Evolutionary conservation across 2,797 vertebrate species (phyloP).

Genomic region (Tadarida brasiliensis): DNA sequence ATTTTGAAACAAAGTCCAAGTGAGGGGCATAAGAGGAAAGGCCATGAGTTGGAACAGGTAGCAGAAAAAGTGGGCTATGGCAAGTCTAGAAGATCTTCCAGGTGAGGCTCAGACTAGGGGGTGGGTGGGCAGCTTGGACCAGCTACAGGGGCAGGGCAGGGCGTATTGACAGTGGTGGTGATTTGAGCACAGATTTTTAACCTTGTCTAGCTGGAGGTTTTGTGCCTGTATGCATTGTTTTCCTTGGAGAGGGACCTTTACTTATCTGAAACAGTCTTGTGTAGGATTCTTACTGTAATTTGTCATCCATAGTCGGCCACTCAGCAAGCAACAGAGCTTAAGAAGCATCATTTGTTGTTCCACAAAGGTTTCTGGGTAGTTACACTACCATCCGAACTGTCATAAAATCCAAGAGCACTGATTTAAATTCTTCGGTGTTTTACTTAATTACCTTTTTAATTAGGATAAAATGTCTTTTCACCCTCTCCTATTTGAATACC

Average conservation of each 20-base stretch:
- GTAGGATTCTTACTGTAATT: constrained; percentile 31
- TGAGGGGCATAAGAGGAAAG: neutral
- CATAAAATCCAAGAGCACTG: constrained; percentile 77
- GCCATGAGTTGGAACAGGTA: neutral
- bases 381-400: constrained; percentile 71
- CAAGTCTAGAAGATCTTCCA: neutral
- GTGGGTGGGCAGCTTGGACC: accelerated
- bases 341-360: constrained; percentile 68
- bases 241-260: constrained; percentile 14
- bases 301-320: constrained; percentile 58
- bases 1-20: neutral
- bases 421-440: constrained; percentile 80
- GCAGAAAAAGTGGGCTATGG: neutral
- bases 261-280: neutral
- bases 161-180: accelerated
- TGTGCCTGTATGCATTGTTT: neutral
- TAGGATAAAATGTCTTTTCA: constrained; percentile 81
- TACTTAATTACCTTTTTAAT: constrained; percentile 84
- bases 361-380: constrained; percentile 70
- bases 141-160: accelerated
- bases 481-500: constrained; percentile 73
- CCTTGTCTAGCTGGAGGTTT: neutral
- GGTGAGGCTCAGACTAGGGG: neutral
- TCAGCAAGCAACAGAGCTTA: constrained; percentile 62
- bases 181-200: neutral